These are phyloP conservation scores for Dissostichus mawsoni DNA, from an alignment of 2,113 vertebrate genomes.

Conservation along the genomic window DNA sequence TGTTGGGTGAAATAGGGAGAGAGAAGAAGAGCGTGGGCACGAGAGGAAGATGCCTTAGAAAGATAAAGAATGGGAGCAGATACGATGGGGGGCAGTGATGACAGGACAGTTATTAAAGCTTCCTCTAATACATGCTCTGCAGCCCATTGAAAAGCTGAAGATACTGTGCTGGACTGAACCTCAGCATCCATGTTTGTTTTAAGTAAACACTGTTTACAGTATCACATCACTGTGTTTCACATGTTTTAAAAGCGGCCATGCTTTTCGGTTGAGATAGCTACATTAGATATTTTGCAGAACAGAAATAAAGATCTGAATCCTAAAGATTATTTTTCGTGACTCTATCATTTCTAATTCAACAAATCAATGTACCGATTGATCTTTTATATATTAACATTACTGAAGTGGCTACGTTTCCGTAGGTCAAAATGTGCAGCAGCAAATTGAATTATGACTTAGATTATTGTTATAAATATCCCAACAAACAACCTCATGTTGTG, in stretches of 20 bases:
- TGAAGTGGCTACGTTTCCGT: no score
- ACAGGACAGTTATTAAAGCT: conserved; percentile 50
- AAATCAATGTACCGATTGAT: no score
- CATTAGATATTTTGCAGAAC: no score
- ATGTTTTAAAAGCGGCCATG: conserved; percentile 1
- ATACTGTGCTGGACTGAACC: background rate
- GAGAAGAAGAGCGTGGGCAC: conserved; percentile 5
- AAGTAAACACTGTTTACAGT: background rate
- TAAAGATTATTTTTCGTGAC: no score
- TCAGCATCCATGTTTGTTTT: background rate
- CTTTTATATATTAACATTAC: no score
- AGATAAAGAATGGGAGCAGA: conserved; percentile 36
- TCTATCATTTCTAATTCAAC: no score
- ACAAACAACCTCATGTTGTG: no score
- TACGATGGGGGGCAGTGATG: conserved; percentile 8
- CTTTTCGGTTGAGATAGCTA: background rate
- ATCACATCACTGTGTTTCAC: conserved; percentile 12
- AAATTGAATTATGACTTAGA: no score
- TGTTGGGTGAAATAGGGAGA: background rate
- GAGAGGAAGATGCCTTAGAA: conserved; percentile 20
- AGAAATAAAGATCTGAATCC: no score
- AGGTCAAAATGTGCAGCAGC: no score
- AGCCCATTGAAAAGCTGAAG: conserved; percentile 17
- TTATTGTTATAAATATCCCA: no score
- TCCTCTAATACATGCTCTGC: conserved; percentile 36